Evolutionary conservation across 37 sponge, comb jelly and placozoan genomes (phyloP).

Genomic region (Lycopodina hypogea): DNA sequence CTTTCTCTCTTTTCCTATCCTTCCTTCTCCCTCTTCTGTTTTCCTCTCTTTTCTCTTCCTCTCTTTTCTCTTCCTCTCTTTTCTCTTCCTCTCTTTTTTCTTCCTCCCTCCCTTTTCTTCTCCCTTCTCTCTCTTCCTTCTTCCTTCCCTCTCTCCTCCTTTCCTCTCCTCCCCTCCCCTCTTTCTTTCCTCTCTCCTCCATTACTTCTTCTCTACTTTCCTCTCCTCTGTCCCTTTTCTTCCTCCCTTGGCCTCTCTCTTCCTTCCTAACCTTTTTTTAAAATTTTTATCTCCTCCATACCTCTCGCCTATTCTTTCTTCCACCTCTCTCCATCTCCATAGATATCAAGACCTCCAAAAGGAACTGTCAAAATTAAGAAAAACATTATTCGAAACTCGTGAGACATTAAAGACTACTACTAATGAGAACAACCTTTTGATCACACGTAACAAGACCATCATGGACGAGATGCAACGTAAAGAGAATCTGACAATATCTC

Average conservation of each 20-base stretch:
- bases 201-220: not conserved
- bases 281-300: too few relatives aligned
- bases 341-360: not conserved
- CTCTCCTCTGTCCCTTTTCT: not conserved
- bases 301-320: too few relatives aligned
- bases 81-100: too few relatives aligned
- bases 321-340: too few relatives aligned
- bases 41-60: too few relatives aligned
- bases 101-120: too few relatives aligned
- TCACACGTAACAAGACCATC: slow-evolving; percentile 17
- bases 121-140: not conserved
- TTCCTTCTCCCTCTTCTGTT: too few relatives aligned
- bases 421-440: slow-evolving; percentile 29
- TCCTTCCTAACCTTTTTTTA: not conserved
- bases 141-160: not conserved
- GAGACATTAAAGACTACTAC: slow-evolving; percentile 3
- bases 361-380: not conserved
- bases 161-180: not conserved
- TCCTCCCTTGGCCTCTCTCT: not conserved
- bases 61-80: too few relatives aligned
- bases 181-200: not conserved
- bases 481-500: slow-evolving; percentile 3
- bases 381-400: not conserved
- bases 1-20: too few relatives aligned
- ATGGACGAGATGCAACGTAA: slow-evolving; percentile 19